Conservation (phyloP, 2,797 vertebrate species). For the Melanotaenia trifasciata region DNA sequence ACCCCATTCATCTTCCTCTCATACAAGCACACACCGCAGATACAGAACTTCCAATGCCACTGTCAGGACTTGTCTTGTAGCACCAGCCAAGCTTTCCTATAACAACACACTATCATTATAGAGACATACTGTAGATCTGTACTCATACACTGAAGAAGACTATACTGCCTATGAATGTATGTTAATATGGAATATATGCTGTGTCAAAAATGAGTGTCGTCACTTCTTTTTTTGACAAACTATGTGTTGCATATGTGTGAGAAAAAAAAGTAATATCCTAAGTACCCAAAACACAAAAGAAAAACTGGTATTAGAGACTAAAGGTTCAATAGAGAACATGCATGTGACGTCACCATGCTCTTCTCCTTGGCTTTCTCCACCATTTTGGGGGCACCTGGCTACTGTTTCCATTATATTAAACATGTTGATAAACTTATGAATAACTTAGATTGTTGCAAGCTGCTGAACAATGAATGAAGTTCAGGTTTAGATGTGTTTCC, state of each 20-base stretch:
- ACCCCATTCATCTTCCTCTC: background rate
- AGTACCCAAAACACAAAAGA: slow-evolving; percentile 26
- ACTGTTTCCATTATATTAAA: too few relatives aligned
- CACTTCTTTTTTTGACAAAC: slow-evolving; percentile 48
- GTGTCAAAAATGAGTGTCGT: slow-evolving; percentile 76
- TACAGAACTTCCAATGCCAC: slow-evolving; percentile 67
- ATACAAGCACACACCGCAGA: slow-evolving; percentile 25
- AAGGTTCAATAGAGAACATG: background rate
- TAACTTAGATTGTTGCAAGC: too few relatives aligned
- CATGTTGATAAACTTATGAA: too few relatives aligned
- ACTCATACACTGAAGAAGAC: slow-evolving; percentile 87
- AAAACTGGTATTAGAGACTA: slow-evolving; percentile 12
- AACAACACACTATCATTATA: slow-evolving; percentile 79
- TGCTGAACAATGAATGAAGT: too few relatives aligned
- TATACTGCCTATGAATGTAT: slow-evolving; percentile 88
- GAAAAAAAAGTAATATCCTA: slow-evolving; percentile 4
- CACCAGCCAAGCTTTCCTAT: slow-evolving; percentile 77
- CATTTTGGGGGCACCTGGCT: too few relatives aligned
- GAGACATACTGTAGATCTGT: slow-evolving; percentile 83
- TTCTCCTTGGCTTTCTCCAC: too few relatives aligned
- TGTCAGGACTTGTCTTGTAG: slow-evolving; percentile 71
- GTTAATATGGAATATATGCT: slow-evolving; percentile 85
- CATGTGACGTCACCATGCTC: too few relatives aligned
- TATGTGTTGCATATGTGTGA: slow-evolving; percentile 17
- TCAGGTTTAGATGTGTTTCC: too few relatives aligned